These are phyloP conservation scores for Macaria liturata DNA, from an alignment of 2,888 invertebrate genomes.

Conservation along the genomic window DNA sequence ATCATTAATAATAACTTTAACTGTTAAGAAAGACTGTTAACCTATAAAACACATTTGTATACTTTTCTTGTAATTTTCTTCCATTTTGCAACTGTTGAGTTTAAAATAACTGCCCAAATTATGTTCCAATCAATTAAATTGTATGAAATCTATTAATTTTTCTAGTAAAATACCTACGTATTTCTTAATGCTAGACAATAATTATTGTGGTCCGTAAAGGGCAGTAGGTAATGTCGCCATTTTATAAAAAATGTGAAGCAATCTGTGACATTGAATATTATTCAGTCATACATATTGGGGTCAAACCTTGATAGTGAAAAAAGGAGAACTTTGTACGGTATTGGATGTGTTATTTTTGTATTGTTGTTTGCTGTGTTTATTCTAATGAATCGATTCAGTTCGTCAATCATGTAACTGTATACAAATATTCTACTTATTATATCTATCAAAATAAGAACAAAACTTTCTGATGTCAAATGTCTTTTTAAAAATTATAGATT, in stretches of 20 bases:
- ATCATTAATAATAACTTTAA: background rate
- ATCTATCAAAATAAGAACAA: too few relatives aligned
- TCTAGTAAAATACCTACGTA: constrained; percentile 1
- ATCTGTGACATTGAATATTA: background rate
- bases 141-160: constrained; percentile 8
- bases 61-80: too few relatives aligned
- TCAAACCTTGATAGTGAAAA: too few relatives aligned
- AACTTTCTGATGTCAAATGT: too few relatives aligned
- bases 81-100: background rate
- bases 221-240: constrained; percentile 9
- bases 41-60: background rate
- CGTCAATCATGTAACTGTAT: too few relatives aligned
- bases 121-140: constrained; percentile 12
- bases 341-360: too few relatives aligned
- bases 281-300: too few relatives aligned
- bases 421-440: too few relatives aligned
- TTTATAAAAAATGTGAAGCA: constrained; percentile 13
- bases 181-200: constrained; percentile 9
- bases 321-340: too few relatives aligned
- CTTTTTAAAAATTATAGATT: too few relatives aligned
- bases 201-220: constrained; percentile 11
- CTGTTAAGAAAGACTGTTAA: constrained; percentile 7
- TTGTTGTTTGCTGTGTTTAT: too few relatives aligned
- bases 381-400: too few relatives aligned
- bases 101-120: background rate